Evolutionary conservation across 2,113 vertebrate genomes (phyloP).

Genomic region (Lontra canadensis): DNA sequence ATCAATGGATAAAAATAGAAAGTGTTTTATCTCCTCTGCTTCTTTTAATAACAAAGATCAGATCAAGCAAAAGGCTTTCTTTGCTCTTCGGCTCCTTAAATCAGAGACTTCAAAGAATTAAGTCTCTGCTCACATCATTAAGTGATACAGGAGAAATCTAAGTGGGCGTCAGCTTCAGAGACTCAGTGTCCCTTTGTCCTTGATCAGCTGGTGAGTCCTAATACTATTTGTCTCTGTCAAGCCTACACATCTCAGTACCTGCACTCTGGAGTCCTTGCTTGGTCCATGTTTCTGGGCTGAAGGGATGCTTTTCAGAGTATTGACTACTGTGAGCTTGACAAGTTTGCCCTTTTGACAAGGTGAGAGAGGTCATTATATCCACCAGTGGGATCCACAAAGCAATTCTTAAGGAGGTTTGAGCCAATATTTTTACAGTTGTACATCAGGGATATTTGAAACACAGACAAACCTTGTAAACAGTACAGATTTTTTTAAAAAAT

Average conservation of each 20-base stretch:
- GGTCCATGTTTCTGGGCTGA: slow-evolving; percentile 84
- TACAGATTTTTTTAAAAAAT: neutral
- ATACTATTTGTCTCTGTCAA: slow-evolving; percentile 94
- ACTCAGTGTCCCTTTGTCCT: slow-evolving; percentile 91
- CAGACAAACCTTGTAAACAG: slow-evolving; percentile 35
- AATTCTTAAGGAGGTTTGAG: slow-evolving; percentile 69
- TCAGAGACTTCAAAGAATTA: slow-evolving; percentile 80
- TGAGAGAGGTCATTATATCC: slow-evolving; percentile 82
- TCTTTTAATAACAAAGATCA: slow-evolving; percentile 58
- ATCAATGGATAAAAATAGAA: slow-evolving; percentile 71
- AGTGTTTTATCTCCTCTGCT: slow-evolving; percentile 71
- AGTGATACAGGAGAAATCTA: slow-evolving; percentile 78
- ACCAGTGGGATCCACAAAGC: slow-evolving; percentile 80
- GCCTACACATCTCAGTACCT: slow-evolving; percentile 82
- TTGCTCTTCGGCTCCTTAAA: slow-evolving; percentile 75
- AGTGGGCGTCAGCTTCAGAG: slow-evolving; percentile 78
- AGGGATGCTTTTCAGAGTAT: slow-evolving; percentile 84
- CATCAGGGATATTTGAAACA: neutral
- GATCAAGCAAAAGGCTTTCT: slow-evolving; percentile 77
- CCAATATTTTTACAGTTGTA: slow-evolving; percentile 63
- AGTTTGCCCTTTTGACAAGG: slow-evolving; percentile 84
- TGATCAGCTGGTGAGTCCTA: slow-evolving; percentile 84
- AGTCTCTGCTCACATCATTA: slow-evolving; percentile 79
- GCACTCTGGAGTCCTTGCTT: slow-evolving; percentile 82
- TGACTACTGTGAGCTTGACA: slow-evolving; percentile 82